Evolutionary conservation across 2,113 vertebrate species (phyloP), one percentile per base, ranked within the genome.

Genomic region (Xenopus borealis): DNA sequence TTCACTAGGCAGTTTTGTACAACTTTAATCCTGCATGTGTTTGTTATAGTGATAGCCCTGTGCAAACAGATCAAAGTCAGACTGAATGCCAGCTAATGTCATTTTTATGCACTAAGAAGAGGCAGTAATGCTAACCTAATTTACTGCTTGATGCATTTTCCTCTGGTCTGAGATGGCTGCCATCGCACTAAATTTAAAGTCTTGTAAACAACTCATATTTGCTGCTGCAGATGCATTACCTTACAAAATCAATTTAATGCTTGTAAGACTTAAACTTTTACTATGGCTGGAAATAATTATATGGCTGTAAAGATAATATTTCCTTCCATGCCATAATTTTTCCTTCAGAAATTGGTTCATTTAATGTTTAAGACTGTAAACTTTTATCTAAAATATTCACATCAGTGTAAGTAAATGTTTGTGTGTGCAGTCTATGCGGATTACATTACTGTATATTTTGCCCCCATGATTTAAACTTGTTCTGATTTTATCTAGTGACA

Each of bases 101-200:
- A 78, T 82, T 85, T 52, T 40, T 72, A 57, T 81, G 84, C 83
- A 87, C 83, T 79, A 71, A 84, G 69, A 80, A 64, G 72, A 87
- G 84, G 79, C 68, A 80, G 67, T 50, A 79, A 75, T 71, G 20
- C 65, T 69, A 85, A 85, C 47, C 78, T 74, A 69, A 19, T 80
- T 66, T 20, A 30, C 30, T 77, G 64, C 64, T 50, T 77, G 70
- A 47, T 14, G 40, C 18, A 10, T 9, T 79, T 40, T 10, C 6
- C 73, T 46, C 79, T 74, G 79, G 80, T 87, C 82, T 82, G 71
- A 80, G 76, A 44, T 69, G 62, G 61, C 66, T 82, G 73, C 79
- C 57, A 46, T 76, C 57, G 81, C 78, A 82, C 81, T 69, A 19
- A 79, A 79, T 79, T 33, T 77, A 66, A 63, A 10, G 10, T 75